Evolutionary conservation across 1,140 invertebrate genomes (phyloP), one percentile per base, ranked within the genome.

Genomic region (Odontomachus brunneus): DNA sequence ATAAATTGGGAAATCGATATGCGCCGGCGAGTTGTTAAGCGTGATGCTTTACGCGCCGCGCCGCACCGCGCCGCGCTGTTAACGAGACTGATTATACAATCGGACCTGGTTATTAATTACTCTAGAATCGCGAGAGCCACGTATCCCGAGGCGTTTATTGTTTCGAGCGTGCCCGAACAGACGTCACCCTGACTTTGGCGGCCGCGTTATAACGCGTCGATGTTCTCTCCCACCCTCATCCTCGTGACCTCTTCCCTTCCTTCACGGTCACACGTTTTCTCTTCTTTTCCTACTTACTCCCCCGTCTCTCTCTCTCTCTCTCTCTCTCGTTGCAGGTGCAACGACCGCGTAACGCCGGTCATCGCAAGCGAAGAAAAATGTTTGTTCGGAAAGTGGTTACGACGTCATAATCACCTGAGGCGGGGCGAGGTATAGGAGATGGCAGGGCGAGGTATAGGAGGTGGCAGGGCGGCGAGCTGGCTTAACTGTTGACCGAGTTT

Each of bases 1-100:
- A 80, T 80, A 80, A 80, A 80, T 80, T 82, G 59, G 51, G 33
- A 71, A 75, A 86, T 87, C 84, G 84, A 87, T 85, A 75, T 57
- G 63, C 69, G 19, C 49, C 55, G 26, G 55, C 78, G 76, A 82
- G 76, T 86, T 72, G 85, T 82, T 85, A 73, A 84, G 69, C 84
- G 59, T 38, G 38, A 63, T 53, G 67, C 67, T 67, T 80, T 59
- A 67, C 66, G 57, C 66, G 60, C 60, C 29, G 74, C 49, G 65
- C 38, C 49, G 66, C 73, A 57, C 22, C 69, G 33, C 26, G 44
- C 33, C 59, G 55, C 26, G 60, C 55, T 59, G 76, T 83, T 83
- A 83, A 80, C 51, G 66, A 71, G 75, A 80, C 51, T 80, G 67
- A 59, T 78, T 80, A 80, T 71, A 80, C 75, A 80, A 80, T 69